Conservation (phyloP, 2,888 invertebrate genomes). For the Corbicula japonica region DNA sequence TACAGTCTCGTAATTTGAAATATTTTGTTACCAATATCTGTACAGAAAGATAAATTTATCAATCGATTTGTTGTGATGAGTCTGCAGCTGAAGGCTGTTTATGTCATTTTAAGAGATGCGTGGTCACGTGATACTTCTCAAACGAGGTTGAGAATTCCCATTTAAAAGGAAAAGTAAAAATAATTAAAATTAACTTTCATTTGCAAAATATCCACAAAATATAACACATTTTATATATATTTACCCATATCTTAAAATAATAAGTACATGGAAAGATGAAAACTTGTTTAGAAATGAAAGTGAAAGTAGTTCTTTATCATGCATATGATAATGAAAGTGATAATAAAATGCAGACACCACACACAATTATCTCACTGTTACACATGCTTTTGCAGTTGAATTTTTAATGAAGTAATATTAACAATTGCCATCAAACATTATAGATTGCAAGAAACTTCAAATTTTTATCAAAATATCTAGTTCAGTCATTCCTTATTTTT, state of each 20-base stretch:
- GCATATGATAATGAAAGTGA: background rate
- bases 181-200: no score
- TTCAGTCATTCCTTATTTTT: no score
- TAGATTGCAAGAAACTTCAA: background rate
- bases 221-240: background rate
- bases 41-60: background rate
- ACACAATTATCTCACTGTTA: background rate
- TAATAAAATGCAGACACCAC: background rate
- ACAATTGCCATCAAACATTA: background rate
- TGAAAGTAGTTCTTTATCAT: constrained; percentile 32
- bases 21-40: no score
- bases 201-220: constrained; percentile 8
- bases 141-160: constrained; percentile 30
- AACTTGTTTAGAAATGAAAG: constrained; percentile 31
- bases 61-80: background rate
- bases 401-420: no score
- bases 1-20: background rate
- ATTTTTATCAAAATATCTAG: background rate
- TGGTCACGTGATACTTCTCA: constrained; percentile 51
- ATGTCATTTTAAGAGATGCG: constrained; percentile 21
- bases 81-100: constrained; percentile 18
- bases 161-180: constrained; percentile 2
- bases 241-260: background rate
- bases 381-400: background rate
- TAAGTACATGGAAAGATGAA: background rate